These are phyloP conservation scores for Pseudopipra pipra DNA, from an alignment of 2,113 vertebrate genomes.

Conservation along the genomic window DNA sequence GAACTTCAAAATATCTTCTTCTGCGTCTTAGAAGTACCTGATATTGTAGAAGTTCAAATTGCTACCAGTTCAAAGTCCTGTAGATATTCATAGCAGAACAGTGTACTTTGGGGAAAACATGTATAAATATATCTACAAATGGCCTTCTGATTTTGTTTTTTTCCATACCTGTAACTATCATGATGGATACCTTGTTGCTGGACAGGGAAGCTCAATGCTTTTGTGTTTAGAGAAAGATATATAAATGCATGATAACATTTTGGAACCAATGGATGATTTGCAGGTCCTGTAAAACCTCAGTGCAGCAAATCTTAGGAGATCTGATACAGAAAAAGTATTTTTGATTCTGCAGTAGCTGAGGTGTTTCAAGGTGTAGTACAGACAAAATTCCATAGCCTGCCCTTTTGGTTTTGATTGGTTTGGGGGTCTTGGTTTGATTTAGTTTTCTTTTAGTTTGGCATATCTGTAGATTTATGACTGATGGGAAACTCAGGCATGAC, in stretches of 20 bases:
- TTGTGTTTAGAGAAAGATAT: background rate
- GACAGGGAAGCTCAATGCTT: background rate
- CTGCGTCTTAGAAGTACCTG: background rate
- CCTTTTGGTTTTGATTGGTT: background rate
- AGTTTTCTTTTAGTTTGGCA: background rate
- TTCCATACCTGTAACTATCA: background rate
- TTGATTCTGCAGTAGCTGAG: background rate
- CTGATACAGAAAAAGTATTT: background rate
- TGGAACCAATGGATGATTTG: background rate
- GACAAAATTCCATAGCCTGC: background rate
- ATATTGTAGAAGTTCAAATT: background rate
- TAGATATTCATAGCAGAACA: background rate
- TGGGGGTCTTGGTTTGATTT: background rate
- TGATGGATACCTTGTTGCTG: background rate
- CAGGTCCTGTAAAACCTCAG: background rate
- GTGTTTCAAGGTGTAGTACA: background rate
- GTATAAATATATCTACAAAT: background rate
- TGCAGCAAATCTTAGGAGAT: background rate
- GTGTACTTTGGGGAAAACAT: background rate
- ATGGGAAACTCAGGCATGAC: background rate
- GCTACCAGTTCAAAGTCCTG: background rate
- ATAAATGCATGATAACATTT: background rate
- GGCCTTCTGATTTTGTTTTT: background rate
- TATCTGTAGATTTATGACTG: background rate
- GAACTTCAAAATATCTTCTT: background rate